Evolutionary conservation across 1,140 invertebrate genomes (phyloP).

Genomic region (Pteromalus puparum): DNA sequence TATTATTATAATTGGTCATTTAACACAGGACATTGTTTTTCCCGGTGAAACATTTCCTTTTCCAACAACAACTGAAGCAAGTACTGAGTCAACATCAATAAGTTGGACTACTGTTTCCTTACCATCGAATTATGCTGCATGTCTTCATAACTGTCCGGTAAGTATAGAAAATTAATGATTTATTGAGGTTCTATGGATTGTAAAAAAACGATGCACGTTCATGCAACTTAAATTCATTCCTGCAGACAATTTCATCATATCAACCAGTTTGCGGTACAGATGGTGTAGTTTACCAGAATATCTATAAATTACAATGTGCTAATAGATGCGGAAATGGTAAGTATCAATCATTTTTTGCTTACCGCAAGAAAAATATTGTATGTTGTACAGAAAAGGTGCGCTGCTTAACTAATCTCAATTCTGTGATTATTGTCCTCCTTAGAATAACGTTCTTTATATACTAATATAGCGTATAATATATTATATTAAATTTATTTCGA

Average conservation of each 20-base stretch:
- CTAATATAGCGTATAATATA: too few relatives aligned
- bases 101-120: not conserved
- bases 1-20: too few relatives aligned
- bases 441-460: too few relatives aligned
- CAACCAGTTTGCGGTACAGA: constrained; percentile 85
- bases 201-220: too few relatives aligned
- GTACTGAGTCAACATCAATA: not conserved
- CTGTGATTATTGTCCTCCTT: too few relatives aligned
- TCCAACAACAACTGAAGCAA: not conserved
- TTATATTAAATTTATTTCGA: too few relatives aligned
- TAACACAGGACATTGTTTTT: not conserved
- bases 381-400: too few relatives aligned
- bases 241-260: constrained; percentile 75
- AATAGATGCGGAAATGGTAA: constrained; percentile 77
- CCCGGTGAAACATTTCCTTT: not conserved
- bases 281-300: constrained; percentile 79
- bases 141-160: not conserved
- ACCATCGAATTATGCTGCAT: not conserved
- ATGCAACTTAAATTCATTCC: not conserved
- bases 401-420: too few relatives aligned
- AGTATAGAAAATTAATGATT: not conserved
- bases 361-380: too few relatives aligned
- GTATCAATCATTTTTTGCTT: constrained; percentile 33
- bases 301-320: constrained; percentile 78
- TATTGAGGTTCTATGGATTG: not conserved